phyloP scores from a whole-genome alignment of 2,797 vertebrate genomes.

The Lateolabrax maculatus region DNA sequence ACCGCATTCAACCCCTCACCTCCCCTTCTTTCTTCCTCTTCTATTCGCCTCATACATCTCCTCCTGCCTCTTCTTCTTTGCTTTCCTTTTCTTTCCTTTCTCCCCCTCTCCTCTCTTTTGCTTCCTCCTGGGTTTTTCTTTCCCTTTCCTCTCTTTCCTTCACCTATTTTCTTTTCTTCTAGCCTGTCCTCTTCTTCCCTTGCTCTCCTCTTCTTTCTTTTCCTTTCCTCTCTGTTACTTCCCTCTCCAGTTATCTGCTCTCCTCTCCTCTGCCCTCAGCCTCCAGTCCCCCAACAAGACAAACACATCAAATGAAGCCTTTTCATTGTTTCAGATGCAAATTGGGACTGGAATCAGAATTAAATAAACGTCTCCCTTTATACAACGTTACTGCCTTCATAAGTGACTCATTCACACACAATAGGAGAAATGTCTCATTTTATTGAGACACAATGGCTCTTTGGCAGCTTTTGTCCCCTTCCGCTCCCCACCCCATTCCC shows the following conservation, averaged over 20 bases:
- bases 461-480: conserved; percentile 86
- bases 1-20: background rate
- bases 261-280: conserved; percentile 15
- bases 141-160: background rate
- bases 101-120: background rate
- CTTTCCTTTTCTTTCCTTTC: background rate
- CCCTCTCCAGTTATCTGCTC: background rate
- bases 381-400: conserved; percentile 81
- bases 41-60: background rate
- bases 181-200: background rate
- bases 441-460: conserved; percentile 86
- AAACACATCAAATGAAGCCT: conserved; percentile 80
- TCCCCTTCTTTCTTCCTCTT: background rate
- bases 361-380: conserved; percentile 81
- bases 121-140: background rate
- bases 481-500: conserved; percentile 55
- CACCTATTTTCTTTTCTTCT: background rate
- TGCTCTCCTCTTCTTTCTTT: background rate
- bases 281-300: conserved; percentile 76
- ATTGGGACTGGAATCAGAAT: conserved; percentile 82
- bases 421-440: conserved; percentile 84
- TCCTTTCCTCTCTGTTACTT: background rate
- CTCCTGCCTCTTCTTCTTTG: background rate
- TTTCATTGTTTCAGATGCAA: conserved; percentile 82
- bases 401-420: conserved; percentile 85